Base-by-base conservation (phyloP, 2,888 invertebrate genomes). In the Sicus ferrugineus region DNA sequence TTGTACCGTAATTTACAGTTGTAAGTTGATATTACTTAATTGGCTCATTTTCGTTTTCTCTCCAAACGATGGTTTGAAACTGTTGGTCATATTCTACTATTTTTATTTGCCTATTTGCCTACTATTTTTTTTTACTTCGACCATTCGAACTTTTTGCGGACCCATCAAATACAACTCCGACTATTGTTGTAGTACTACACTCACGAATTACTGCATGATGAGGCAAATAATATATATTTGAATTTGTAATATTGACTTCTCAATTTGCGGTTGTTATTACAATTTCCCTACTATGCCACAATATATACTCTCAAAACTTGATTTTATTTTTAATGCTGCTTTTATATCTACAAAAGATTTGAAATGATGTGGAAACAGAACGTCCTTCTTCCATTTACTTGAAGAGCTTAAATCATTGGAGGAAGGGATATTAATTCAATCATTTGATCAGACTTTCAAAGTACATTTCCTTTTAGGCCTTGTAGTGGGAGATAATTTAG, bases 41-140 rank as follows among this genome's bases (percentile, higher is more conserved):
- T 11, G 68, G 50, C 26, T 68, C 28, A 5, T 70, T 62, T 28
- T 73, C 70, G 48, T 62, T 68, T 6, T 72, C 38, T 56, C 77
- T 58, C 77, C 77, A 78, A 0, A 79, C 26, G n/a, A 78, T 77
- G 28, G 76, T 30, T 9, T 78, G 76, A 48, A 74, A 76, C 26
- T 74, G 54, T 7, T 63, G 66, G 34, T 79, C 70, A 1, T 70
- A 65, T 28, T 71, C 58, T 21, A 69, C 21, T 3, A 80, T 61
- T 26, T 61, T 19, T 2, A 81, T 75, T 68, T 78, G 77, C 38
- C 38, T 6, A 11, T 11, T 38, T 38, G 11, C 6, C 38, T 38
- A 11, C 38, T 38, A 11, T 16, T 54, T 42, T 62, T 34, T 61
- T 61, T 31, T 31, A 42, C 62, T 62, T 31, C 34, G 11, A 23